These are phyloP conservation scores for Hyphantria cunea DNA, from an alignment of 1,140 invertebrate genomes.

Conservation along the genomic window DNA sequence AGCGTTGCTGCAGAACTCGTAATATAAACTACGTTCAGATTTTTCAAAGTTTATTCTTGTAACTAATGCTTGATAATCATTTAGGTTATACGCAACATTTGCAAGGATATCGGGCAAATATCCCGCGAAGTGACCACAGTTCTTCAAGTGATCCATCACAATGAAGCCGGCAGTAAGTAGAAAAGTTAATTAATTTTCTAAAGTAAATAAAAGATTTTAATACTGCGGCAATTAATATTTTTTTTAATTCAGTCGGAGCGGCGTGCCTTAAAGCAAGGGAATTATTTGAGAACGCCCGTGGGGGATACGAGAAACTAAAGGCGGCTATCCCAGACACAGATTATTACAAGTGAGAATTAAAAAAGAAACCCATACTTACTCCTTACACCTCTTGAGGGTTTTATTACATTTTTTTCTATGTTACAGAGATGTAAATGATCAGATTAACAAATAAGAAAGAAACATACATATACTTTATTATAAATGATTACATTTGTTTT, in stretches of 20 bases:
- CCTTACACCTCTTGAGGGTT: constrained; percentile 1
- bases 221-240: too few species aligned
- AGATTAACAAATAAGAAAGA: too few species aligned
- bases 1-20: too few species aligned
- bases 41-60: too few species aligned
- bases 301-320: constrained; percentile 57
- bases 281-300: constrained; percentile 57
- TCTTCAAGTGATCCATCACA: constrained; percentile 70
- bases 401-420: too few species aligned
- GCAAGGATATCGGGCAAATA: constrained; percentile 65
- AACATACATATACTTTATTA: too few species aligned
- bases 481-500: too few species aligned
- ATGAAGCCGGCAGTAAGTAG: constrained; percentile 61
- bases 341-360: constrained; percentile 63
- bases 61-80: background rate
- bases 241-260: constrained; percentile 40
- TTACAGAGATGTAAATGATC: too few species aligned
- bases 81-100: constrained; percentile 65
- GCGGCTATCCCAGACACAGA: constrained; percentile 56
- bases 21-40: too few species aligned
- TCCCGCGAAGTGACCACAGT: constrained; percentile 61
- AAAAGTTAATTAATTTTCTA: too few species aligned
- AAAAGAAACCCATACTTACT: constrained; percentile 1
- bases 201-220: too few species aligned
- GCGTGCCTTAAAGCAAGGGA: constrained; percentile 58